Base-by-base conservation (phyloP, 1,140 invertebrate species). In the Chelonus insularis region DNA sequence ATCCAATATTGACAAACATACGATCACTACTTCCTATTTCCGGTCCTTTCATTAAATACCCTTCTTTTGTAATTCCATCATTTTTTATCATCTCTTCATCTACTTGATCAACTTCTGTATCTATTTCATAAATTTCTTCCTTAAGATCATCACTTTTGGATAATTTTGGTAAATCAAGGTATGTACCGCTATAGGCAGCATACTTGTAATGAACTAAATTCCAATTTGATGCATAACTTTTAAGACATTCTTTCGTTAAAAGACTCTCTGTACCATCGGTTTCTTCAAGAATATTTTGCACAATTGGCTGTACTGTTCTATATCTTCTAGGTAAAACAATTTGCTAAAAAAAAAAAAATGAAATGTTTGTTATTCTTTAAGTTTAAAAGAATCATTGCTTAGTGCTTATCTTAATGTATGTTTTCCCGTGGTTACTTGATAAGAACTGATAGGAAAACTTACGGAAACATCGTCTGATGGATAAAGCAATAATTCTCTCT, bases 391-490 rank as follows among this genome's bases (percentile, higher is more conserved):
- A 9, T 11, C 21, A 29, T 41, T 39, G 9, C 6, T 48, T 29
- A 14, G 14, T 23, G 4, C 32, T 59, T 60, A 60, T 60, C 58
- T 14, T n/a, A n/a, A 50, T 41, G 21, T 55, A 14, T 18, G 14
- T 32, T 43, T 43, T 55, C 48, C 29, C 39, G 20, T 21, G 20
- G 20, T 39, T 4, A 20, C 9, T 21, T 9, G 14, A 58, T 48
- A 54, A 60, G 14, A 32, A 41, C 36, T 4, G 37, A 50, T n/a
- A 34, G 11, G 43, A 16, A 36, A 65, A 88, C 90, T 89, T 84
- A 95, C 93, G 39, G 89, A 90, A 69, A 96, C 88, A 86, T 96
- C 95, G 84, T 97, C 94, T 51, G 88, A 82, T 16, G 95, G 94
- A 83, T 95, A 96, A 14, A 95, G 82, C 23, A 97, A 80, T 66